Evolutionary conservation across 2,888 invertebrate genomes (phyloP).

Genomic region (Microplitis deprimator): DNA sequence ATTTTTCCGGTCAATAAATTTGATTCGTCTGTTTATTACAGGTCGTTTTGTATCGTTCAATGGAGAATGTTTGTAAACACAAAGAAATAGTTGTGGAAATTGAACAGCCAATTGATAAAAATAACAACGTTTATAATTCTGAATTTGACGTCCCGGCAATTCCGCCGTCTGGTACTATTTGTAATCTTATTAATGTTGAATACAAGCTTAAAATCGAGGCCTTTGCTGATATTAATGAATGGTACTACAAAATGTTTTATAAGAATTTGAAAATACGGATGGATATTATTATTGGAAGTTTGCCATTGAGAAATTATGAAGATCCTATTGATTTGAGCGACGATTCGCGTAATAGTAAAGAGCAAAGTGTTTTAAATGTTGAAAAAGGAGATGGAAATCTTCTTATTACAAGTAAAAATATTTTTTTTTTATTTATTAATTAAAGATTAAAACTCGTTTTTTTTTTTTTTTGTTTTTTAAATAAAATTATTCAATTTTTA

Average conservation of each 20-base stretch:
- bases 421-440: neutral
- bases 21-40: slow-evolving; percentile 38
- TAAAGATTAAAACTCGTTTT: too few relatives aligned
- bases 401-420: neutral
- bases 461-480: too few relatives aligned
- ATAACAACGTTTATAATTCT: slow-evolving; percentile 52
- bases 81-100: slow-evolving; percentile 65
- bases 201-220: slow-evolving; percentile 67
- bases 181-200: slow-evolving; percentile 66
- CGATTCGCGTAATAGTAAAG: slow-evolving; percentile 34
- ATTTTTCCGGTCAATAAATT: slow-evolving; percentile 1
- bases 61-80: slow-evolving; percentile 61
- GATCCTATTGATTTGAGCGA: slow-evolving; percentile 50
- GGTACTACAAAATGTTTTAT: slow-evolving; percentile 65
- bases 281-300: slow-evolving; percentile 59
- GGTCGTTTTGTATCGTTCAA: slow-evolving; percentile 61
- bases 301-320: slow-evolving; percentile 62
- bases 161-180: slow-evolving; percentile 66
- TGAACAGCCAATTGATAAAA: slow-evolving; percentile 56
- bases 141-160: slow-evolving; percentile 64
- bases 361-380: neutral
- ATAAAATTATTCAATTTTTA: too few relatives aligned
- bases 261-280: slow-evolving; percentile 63
- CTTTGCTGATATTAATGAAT: slow-evolving; percentile 61
- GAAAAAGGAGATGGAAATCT: neutral